phyloP scores from a whole-genome alignment of 2,113 vertebrate species.

The Antechinus flavipes region DNA sequence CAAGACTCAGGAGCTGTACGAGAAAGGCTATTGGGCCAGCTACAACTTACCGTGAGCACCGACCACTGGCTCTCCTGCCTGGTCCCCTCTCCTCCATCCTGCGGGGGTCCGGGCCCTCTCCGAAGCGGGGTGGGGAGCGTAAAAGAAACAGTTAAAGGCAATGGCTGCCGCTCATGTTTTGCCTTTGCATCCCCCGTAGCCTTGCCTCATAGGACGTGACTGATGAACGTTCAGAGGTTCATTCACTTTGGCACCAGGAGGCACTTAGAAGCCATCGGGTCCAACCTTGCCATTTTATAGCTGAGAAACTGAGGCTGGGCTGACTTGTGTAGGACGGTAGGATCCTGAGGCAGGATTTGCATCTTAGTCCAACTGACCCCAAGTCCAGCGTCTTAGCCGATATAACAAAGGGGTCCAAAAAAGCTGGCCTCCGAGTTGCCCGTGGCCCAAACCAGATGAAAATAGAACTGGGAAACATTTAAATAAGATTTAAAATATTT shows the following conservation, averaged over 20 bases:
- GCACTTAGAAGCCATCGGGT: background rate
- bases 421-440: background rate
- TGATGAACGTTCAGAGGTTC: background rate
- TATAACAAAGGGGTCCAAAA: background rate
- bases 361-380: background rate
- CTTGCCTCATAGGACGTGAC: background rate
- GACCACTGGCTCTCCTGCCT: background rate
- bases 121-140: accelerated
- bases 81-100: background rate
- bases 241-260: background rate
- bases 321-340: background rate
- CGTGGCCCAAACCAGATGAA: background rate
- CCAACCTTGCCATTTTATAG: background rate
- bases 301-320: background rate
- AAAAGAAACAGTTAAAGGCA: background rate
- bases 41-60: constrained; percentile 94
- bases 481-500: background rate
- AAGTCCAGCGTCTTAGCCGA: background rate
- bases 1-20: constrained; percentile 89
- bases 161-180: background rate
- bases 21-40: constrained; percentile 95
- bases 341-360: background rate
- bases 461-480: background rate
- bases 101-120: background rate
- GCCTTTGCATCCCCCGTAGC: background rate